Conservation (phyloP, 2,888 invertebrate species). For the Pristionchus maxplancki region DNA sequence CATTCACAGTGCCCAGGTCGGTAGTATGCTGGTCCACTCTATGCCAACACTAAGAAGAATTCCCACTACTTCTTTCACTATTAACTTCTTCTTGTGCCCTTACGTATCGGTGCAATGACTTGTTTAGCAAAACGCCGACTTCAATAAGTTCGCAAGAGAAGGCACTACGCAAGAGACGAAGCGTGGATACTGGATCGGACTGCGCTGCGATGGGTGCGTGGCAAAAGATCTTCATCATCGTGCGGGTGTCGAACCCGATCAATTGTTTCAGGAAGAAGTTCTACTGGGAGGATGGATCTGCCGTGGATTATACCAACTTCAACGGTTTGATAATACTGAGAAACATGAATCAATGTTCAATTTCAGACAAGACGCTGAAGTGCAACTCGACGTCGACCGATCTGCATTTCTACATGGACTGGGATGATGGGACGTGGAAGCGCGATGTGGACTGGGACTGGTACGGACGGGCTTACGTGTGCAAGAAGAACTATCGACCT, state of each 20-base stretch:
- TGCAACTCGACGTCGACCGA: background rate
- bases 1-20: slow-evolving; percentile 26
- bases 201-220: background rate
- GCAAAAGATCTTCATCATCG: background rate
- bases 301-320: background rate
- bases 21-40: no score
- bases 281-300: background rate
- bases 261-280: background rate
- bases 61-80: no score
- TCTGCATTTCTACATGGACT: background rate
- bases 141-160: background rate
- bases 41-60: no score
- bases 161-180: background rate
- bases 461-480: background rate
- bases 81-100: background rate
- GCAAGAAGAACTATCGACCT: slow-evolving; percentile 18
- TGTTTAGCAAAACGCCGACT: background rate
- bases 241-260: background rate
- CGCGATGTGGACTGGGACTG: background rate
- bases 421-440: background rate
- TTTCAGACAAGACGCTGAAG: background rate
- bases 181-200: slow-evolving; percentile 13
- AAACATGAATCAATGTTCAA: background rate
- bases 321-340: background rate
- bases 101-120: background rate